Percentiles rank a stretch among this genome's conserved stretches.
Conservation (phyloP, 2,113 vertebrate genomes). For the Gulo gulo region DNA sequence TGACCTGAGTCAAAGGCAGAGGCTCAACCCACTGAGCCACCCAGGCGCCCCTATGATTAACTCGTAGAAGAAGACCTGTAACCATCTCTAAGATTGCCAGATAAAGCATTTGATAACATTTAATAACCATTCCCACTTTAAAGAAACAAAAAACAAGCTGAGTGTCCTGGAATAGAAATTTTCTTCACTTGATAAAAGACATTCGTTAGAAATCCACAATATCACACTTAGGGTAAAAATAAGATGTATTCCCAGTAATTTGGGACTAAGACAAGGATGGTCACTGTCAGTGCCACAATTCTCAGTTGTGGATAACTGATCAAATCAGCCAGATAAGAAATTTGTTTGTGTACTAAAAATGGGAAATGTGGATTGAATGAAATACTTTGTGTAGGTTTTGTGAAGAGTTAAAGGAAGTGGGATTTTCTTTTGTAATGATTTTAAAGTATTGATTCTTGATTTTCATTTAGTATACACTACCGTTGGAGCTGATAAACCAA, state of each 20-base stretch:
- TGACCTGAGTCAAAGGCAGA: too few relatives aligned
- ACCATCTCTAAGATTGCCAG: background rate
- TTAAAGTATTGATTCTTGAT: conserved; percentile 40
- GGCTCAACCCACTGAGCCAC: too few relatives aligned
- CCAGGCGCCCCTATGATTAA: background rate
- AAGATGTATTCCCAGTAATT: background rate
- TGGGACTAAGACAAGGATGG: background rate
- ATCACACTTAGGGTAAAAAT: background rate
- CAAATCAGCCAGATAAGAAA: background rate
- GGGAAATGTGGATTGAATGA: background rate
- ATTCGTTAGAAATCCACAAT: background rate
- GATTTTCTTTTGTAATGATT: conserved; percentile 38
- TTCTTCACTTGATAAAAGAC: background rate
- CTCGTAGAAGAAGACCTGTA: background rate
- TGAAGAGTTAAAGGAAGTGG: background rate
- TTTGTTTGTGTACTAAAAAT: background rate
- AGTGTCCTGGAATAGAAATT: background rate
- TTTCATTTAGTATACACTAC: conserved; percentile 92
- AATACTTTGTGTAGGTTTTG: background rate
- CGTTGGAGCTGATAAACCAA: conserved; percentile 97
- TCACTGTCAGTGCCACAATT: background rate
- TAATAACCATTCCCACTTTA: background rate
- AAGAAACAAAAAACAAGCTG: background rate
- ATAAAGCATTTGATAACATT: conserved; percentile 26
- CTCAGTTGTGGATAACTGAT: background rate